These are phyloP conservation scores for Eulacestoma nigropectus DNA, from an alignment of 2,113 vertebrate genomes.

Conservation along the genomic window DNA sequence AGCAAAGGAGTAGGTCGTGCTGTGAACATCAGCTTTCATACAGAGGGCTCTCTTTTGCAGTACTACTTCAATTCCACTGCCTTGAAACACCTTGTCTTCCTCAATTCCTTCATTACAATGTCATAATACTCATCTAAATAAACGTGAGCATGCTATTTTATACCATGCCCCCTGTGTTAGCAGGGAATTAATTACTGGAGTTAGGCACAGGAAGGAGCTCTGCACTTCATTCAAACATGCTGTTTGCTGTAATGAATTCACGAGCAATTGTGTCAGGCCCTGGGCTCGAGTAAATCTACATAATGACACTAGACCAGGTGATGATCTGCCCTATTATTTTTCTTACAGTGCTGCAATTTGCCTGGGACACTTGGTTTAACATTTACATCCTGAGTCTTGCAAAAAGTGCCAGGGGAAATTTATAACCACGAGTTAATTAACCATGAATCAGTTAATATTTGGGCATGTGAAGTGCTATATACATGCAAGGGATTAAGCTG, in stretches of 20 bases:
- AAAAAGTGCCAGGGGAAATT: slow-evolving; percentile 44
- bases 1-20: fast-evolving
- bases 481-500: slow-evolving; percentile 55
- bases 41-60: not conserved
- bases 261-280: not conserved
- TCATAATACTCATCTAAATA: not conserved
- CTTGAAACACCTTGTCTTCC: not conserved
- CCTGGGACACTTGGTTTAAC: slow-evolving; percentile 33
- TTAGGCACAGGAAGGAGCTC: not conserved
- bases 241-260: slow-evolving; percentile 35
- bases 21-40: not conserved
- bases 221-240: slow-evolving; percentile 34
- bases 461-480: slow-evolving; percentile 51
- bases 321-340: slow-evolving; percentile 46
- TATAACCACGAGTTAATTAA: slow-evolving; percentile 54
- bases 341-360: slow-evolving; percentile 20
- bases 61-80: not conserved
- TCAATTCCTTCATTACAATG: not conserved
- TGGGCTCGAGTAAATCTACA: not conserved
- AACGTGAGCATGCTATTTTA: not conserved
- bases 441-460: slow-evolving; percentile 58
- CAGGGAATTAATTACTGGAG: not conserved
- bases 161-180: not conserved
- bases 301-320: not conserved
- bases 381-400: slow-evolving; percentile 13